A percentile compares a stretch with the other conserved stretches of the same genome.
Conservation (phyloP, 2,113 vertebrate genomes). For the Nannobrachium achirus region DNA sequence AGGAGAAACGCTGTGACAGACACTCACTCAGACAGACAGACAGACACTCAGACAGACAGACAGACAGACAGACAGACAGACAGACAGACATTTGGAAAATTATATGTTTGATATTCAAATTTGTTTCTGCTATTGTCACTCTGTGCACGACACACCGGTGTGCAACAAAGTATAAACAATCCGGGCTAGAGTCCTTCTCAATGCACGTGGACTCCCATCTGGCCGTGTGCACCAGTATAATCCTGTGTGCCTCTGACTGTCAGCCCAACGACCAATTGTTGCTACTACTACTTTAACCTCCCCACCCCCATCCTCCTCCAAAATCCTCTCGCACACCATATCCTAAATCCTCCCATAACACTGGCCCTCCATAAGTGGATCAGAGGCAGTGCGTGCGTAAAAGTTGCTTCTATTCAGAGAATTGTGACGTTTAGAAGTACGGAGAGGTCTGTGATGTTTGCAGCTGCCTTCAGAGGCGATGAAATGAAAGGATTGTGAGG, state of each 20-base stretch:
- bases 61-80: too few relatives aligned
- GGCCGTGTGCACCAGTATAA: constrained; percentile 48
- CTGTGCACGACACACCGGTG: too few relatives aligned
- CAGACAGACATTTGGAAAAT: too few relatives aligned
- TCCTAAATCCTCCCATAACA: constrained; percentile 45
- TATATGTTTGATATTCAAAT: too few relatives aligned
- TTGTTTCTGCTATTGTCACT: too few relatives aligned
- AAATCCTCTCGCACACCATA: constrained; percentile 48
- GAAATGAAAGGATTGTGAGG: not conserved
- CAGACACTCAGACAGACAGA: too few relatives aligned
- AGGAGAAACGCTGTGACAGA: too few relatives aligned
- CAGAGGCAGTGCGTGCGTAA: not conserved
- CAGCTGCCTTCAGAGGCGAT: constrained; percentile 9
- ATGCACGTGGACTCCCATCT: too few relatives aligned
- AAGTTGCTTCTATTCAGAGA: constrained; percentile 25
- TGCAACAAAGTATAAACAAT: too few relatives aligned
- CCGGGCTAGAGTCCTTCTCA: too few relatives aligned
- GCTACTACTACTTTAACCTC: constrained; percentile 12
- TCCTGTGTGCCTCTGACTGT: constrained; percentile 42
- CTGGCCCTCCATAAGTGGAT: constrained; percentile 38
- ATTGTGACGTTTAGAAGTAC: constrained; percentile 20
- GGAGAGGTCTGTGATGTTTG: constrained; percentile 33
- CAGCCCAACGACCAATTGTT: constrained; percentile 52
- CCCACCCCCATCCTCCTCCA: not conserved
- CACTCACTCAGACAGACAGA: too few relatives aligned